phyloP scores from a whole-genome alignment of 2,113 vertebrate genomes.

The Lampris megalopsis region DNA sequence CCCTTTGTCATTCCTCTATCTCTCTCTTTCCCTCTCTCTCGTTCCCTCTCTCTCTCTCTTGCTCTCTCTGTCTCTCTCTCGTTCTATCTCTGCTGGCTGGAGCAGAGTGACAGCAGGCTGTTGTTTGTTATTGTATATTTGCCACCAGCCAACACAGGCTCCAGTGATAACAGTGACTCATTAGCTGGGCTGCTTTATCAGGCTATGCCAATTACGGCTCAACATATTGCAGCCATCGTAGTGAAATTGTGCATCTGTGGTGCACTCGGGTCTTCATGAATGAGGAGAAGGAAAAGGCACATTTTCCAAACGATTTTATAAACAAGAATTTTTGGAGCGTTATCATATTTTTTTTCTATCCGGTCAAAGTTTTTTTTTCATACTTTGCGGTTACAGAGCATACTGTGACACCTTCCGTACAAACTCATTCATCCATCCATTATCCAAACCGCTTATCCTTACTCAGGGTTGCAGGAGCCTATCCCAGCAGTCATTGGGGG shows the following conservation, averaged over 20 bases:
- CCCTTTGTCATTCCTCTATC: background rate
- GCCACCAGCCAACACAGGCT: conserved; percentile 19
- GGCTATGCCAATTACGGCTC: conserved; percentile 22
- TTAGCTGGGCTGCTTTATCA: conserved; percentile 32
- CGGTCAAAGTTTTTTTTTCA: too few relatives aligned
- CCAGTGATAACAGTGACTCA: conserved; percentile 29
- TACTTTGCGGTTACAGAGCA: too few relatives aligned
- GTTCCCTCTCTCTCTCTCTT: background rate
- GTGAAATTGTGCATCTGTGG: background rate
- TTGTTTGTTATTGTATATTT: conserved; percentile 20
- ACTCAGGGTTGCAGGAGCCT: too few relatives aligned
- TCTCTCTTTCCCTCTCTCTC: conserved; percentile 8
- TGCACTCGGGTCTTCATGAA: too few relatives aligned
- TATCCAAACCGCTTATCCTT: too few relatives aligned
- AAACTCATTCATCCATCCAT: too few relatives aligned
- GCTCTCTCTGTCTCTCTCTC: background rate
- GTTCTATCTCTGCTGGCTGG: background rate
- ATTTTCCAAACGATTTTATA: too few relatives aligned
- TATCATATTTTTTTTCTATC: too few relatives aligned
- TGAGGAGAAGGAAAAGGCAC: too few relatives aligned
- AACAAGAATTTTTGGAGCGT: too few relatives aligned
- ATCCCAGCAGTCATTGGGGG: too few relatives aligned
- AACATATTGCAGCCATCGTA: conserved; percentile 17
- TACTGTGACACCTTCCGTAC: too few relatives aligned
- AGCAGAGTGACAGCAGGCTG: conserved; percentile 17